Conservation (phyloP, 2,113 vertebrate genomes). For the Archocentrus centrarchus region DNA sequence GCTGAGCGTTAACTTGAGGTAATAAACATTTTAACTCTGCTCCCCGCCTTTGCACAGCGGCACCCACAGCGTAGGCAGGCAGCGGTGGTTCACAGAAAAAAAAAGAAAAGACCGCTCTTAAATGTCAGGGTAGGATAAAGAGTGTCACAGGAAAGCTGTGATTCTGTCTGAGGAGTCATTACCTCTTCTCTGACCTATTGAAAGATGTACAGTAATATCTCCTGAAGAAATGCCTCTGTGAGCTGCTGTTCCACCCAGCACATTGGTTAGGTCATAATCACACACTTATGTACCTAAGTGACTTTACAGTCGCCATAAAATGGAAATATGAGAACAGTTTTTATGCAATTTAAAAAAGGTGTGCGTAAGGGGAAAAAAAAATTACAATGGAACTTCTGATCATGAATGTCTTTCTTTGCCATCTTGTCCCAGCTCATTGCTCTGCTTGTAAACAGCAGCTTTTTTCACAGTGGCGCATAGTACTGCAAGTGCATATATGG, state of each 20-base stretch:
- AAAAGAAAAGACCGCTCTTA: conserved; percentile 38
- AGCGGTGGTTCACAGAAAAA: conserved; percentile 24
- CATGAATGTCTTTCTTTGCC: conserved; percentile 42
- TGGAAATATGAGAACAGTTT: conserved; percentile 49
- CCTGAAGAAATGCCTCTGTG: conserved; percentile 47
- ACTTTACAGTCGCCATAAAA: conserved; percentile 68
- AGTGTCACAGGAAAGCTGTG: conserved; percentile 52
- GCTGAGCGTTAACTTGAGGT: conserved; percentile 26
- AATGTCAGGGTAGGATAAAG: conserved; percentile 68
- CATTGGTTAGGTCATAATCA: conserved; percentile 53
- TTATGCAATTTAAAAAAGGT: conserved; percentile 51
- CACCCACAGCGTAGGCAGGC: conserved; percentile 19
- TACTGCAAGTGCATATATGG: neutral
- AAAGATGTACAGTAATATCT: conserved; percentile 59
- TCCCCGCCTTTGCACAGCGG: conserved; percentile 20
- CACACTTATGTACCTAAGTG: conserved; percentile 54
- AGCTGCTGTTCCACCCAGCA: conserved; percentile 23
- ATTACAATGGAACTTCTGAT: conserved; percentile 35
- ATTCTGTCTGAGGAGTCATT: conserved; percentile 58
- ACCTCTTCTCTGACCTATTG: conserved; percentile 65
- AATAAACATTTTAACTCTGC: conserved; percentile 69
- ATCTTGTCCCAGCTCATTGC: conserved; percentile 47
- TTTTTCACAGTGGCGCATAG: neutral
- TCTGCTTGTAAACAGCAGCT: conserved; percentile 39
- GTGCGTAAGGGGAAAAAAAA: conserved; percentile 22